phyloP scores from a whole-genome alignment of 2,113 vertebrate species.

The Rattus norvegicus region DNA sequence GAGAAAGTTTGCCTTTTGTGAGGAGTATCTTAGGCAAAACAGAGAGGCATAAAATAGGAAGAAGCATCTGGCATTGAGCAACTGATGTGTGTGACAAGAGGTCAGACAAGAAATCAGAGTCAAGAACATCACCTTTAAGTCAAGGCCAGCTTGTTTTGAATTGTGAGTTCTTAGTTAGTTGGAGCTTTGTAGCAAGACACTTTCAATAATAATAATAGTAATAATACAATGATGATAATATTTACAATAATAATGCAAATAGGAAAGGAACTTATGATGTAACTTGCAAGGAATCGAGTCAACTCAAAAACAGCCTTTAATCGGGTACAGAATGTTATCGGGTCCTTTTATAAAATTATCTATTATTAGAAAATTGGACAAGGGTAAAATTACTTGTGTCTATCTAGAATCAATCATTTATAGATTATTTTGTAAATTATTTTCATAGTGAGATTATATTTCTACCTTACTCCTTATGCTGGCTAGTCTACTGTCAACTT shows the following conservation, averaged over 20 bases:
- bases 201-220: background rate
- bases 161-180: background rate
- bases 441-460: background rate
- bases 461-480: background rate
- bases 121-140: background rate
- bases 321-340: background rate
- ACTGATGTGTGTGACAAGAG: background rate
- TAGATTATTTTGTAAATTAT: conserved; percentile 4
- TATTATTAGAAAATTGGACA: conserved; percentile 42
- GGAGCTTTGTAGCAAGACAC: background rate
- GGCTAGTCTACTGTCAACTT: background rate
- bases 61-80: background rate
- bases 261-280: background rate
- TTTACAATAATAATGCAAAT: no score
- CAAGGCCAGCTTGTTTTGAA: background rate
- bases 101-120: background rate
- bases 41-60: background rate
- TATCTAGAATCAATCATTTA: conserved; percentile 38
- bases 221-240: background rate
- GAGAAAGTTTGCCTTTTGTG: background rate
- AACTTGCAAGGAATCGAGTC: background rate
- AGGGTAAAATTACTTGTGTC: conserved; percentile 18
- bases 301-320: background rate
- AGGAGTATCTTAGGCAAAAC: background rate
- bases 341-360: conserved; percentile 26